phyloP scores from a whole-genome alignment of 2,113 vertebrate genomes.

The Plecotus auritus region DNA sequence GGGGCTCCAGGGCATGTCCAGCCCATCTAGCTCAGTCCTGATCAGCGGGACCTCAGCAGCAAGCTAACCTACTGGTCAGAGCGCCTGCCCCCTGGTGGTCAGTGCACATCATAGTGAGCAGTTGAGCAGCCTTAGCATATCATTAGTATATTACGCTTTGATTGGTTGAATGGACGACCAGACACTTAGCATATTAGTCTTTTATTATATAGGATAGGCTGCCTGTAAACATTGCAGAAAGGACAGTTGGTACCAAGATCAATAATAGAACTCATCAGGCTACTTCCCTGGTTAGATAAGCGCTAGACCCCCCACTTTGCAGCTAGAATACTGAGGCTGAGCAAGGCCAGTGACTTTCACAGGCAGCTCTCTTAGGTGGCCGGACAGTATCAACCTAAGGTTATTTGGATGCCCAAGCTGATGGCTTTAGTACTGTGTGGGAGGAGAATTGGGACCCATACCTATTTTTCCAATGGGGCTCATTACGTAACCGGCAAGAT shows the following conservation, averaged over 20 bases:
- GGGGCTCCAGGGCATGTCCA: too few species aligned
- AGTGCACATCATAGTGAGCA: too few species aligned
- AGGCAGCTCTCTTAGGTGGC: not conserved
- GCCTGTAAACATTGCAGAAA: not conserved
- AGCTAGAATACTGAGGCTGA: not conserved
- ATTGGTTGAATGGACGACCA: too few species aligned
- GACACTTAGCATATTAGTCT: too few species aligned
- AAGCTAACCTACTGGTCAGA: too few species aligned
- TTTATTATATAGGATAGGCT: not conserved
- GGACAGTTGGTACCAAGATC: not conserved
- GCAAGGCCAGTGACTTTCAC: not conserved
- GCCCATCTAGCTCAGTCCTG: too few species aligned
- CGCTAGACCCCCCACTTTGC: not conserved
- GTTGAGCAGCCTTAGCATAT: too few species aligned
- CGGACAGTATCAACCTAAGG: not conserved
- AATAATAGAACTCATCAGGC: not conserved
- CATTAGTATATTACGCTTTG: too few species aligned
- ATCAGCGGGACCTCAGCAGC: too few species aligned
- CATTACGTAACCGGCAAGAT: not conserved
- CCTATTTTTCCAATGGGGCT: not conserved
- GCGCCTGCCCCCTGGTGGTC: too few species aligned
- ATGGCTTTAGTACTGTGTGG: not conserved
- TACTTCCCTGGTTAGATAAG: not conserved
- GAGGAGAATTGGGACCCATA: not conserved
- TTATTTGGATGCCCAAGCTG: not conserved